Evolutionary conservation across 2,888 invertebrate species (phyloP).

Genomic region (Cyclophora punctaria): DNA sequence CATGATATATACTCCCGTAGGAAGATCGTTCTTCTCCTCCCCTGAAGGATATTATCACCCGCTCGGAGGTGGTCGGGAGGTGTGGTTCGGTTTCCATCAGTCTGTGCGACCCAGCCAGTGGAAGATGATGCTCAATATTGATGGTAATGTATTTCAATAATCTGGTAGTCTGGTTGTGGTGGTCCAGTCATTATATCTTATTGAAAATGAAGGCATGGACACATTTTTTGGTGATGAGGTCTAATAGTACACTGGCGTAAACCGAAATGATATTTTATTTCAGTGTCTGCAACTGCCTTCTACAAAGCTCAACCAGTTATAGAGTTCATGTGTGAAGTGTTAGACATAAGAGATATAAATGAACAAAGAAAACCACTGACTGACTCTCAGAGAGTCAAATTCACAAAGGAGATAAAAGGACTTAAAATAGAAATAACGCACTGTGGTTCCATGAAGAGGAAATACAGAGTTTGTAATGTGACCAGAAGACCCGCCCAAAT

Average conservation of each 20-base stretch:
- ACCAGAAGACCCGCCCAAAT: slow-evolving; percentile 99
- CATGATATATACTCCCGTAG: slow-evolving; percentile 99
- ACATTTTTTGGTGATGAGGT: no score
- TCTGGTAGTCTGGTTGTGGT: no score
- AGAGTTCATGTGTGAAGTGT: slow-evolving; percentile 99
- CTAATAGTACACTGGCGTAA: no score
- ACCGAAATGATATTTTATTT: slow-evolving; percentile 14
- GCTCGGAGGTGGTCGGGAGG: slow-evolving; percentile 96
- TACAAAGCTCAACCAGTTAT: slow-evolving; percentile 99
- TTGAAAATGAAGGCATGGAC: no score
- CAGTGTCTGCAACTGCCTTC: slow-evolving; percentile 99
- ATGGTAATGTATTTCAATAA: slow-evolving; percentile 77
- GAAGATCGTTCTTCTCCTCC: slow-evolving; percentile 98
- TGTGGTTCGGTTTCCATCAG: slow-evolving; percentile 99
- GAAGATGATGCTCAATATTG: slow-evolving; percentile 99
- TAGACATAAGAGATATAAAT: slow-evolving; percentile 96
- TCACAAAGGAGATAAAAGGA: slow-evolving; percentile 99
- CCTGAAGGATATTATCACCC: slow-evolving; percentile 99
- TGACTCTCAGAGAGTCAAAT: slow-evolving; percentile 99
- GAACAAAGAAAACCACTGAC: slow-evolving; percentile 97
- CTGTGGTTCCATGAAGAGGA: slow-evolving; percentile 98
- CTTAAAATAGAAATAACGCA: slow-evolving; percentile 99
- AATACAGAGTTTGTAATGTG: slow-evolving; percentile 99
- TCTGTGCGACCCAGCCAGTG: slow-evolving; percentile 99
- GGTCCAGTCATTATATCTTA: no score